Percentiles rank a stretch among this genome's conserved stretches.
phyloP scores from a whole-genome alignment of 2,113 vertebrate species.

The Pelusios castaneus region DNA sequence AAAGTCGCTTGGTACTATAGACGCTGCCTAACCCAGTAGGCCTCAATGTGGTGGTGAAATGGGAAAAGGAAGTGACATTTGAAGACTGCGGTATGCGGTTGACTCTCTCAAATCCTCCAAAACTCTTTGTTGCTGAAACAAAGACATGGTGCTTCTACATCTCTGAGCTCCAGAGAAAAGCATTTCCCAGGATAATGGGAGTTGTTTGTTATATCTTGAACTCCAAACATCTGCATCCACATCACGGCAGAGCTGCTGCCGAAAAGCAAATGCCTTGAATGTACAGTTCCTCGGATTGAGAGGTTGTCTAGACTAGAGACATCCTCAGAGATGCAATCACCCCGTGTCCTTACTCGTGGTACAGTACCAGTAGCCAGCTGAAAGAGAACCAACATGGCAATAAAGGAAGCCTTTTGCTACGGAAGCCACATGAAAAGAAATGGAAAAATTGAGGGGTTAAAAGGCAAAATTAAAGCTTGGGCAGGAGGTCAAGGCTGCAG shows the following conservation, averaged over 20 bases:
- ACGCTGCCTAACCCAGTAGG: not conserved
- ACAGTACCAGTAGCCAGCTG: rapidly evolving
- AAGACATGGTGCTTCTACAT: not conserved
- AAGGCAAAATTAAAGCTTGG: not conserved
- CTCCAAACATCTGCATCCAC: not conserved
- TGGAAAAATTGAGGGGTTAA: not conserved
- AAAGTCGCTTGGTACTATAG: not conserved
- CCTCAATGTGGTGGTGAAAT: not conserved
- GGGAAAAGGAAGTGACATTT: not conserved
- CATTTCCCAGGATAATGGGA: not conserved
- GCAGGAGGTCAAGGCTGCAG: not conserved
- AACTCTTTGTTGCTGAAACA: not conserved
- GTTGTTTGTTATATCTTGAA: not conserved
- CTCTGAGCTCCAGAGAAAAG: not conserved
- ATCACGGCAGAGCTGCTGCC: rapidly evolving
- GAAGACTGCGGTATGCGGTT: not conserved
- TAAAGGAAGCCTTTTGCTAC: not conserved
- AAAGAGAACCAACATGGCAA: rapidly evolving
- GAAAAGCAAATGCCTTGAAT: not conserved
- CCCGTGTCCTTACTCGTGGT: rapidly evolving
- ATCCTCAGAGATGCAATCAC: not conserved
- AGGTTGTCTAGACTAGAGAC: not conserved
- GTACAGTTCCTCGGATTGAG: not conserved
- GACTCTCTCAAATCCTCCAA: not conserved
- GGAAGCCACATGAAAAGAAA: not conserved